Base-by-base conservation (phyloP, 2,113 vertebrate species). In the Nettapus auritus region DNA sequence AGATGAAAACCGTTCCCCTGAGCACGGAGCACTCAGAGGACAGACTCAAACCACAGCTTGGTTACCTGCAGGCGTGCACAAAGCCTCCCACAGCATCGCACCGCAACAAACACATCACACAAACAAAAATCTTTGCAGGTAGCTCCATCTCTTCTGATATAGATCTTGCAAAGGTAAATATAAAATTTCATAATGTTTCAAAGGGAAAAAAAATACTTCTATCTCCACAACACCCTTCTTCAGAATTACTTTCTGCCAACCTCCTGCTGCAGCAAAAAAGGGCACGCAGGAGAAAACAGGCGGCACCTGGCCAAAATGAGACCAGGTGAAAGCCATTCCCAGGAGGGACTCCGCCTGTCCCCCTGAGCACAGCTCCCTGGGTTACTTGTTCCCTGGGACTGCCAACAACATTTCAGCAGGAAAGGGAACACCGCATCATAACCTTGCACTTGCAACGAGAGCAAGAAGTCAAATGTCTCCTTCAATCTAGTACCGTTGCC, bases 381-480 rank as follows among this genome's bases (percentile, higher is more conserved):
- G 20, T 40, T 38, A 8, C 25, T 33, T 66, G 31, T 28, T 77
- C 66, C 26, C 25, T 4, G 19, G 77, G 28, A 14, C 33, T 6
- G 6, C 0, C 0, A 82, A 62, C 26, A 71, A 1, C 1, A 0
- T 6, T 29, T 31, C 6, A 31, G 8, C 46, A 53, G 23, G 9
- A 69, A 53, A 1, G 13, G 31, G 13, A 82, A 31, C 16, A 23
- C 13, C 26, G 20, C 46, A 21, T 60, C n/a, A 29, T 3, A 14
- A n/a, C 6, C n/a, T 68, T 55, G 16, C 20, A 23, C 14, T 46
- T 20, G 22, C 18, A 68, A 17, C 11, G 7, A 12, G 56, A 67
- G 4, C 22, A 40, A 57, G 59, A 59, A 52, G 3, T 31, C 56
- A 76, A 38, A 6, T 20, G 13, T 16, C 8, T 56, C 25, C 38